phyloP scores from a whole-genome alignment of 1,140 invertebrate species.

The Epicauta chinensis region DNA sequence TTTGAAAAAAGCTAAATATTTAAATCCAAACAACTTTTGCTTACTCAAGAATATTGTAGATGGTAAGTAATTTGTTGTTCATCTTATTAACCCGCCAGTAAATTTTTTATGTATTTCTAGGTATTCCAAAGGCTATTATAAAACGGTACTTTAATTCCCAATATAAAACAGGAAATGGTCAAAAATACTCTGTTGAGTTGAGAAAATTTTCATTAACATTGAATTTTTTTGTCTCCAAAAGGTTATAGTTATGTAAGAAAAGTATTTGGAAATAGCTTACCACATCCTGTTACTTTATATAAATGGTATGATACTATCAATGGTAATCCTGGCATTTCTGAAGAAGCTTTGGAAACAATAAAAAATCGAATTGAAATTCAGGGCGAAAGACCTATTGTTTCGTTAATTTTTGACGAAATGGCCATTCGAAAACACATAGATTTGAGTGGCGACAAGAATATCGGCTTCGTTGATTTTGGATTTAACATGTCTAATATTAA shows the following conservation, averaged over 20 bases:
- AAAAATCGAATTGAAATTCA: conserved; percentile 12
- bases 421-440: conserved; percentile 29
- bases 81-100: too few relatives aligned
- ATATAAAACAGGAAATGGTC: background rate
- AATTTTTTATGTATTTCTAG: too few relatives aligned
- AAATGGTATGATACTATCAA: conserved; percentile 36
- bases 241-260: conserved; percentile 26
- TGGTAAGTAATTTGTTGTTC: too few relatives aligned
- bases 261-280: conserved; percentile 27
- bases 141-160: background rate
- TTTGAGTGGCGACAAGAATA: conserved; percentile 24
- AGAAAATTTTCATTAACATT: conserved; percentile 32
- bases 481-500: conserved; percentile 5
- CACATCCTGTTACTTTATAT: conserved; percentile 29
- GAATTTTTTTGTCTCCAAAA: conserved; percentile 31
- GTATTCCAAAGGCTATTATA: too few relatives aligned
- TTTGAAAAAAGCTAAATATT: too few relatives aligned
- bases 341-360: conserved; percentile 26
- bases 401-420: conserved; percentile 36
- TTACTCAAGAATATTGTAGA: too few relatives aligned
- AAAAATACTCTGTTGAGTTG: conserved; percentile 16
- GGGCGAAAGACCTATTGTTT: conserved; percentile 7
- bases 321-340: conserved; percentile 32
- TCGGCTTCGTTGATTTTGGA: conserved; percentile 34
- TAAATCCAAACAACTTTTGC: too few relatives aligned